Percentiles rank a stretch among this genome's conserved stretches.
Conservation (phyloP, 1,140 invertebrate genomes). For the Drosophila murphyi region DNA sequence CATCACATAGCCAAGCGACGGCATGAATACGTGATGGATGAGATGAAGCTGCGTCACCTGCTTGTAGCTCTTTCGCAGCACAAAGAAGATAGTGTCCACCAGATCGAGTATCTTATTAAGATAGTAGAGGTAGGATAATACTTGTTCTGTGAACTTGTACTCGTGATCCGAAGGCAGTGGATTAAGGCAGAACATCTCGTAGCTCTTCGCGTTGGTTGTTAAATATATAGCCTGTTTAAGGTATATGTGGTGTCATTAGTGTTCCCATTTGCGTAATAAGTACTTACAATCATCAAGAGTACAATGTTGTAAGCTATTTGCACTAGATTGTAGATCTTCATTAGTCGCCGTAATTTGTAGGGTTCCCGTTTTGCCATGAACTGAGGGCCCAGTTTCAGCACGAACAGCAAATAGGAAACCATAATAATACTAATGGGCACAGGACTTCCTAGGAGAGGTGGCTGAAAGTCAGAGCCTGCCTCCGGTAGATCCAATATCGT, state of each 20-base stretch:
- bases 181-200: conserved; percentile 34
- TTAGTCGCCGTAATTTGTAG: conserved; percentile 89
- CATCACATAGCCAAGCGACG: conserved; percentile 9
- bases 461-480: conserved; percentile 31
- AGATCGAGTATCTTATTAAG: conserved; percentile 62
- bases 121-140: conserved; percentile 33
- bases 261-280: no score
- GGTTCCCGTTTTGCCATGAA: conserved; percentile 93
- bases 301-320: conserved; percentile 85
- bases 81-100: conserved; percentile 61
- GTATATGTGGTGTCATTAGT: no score
- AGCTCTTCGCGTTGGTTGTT: background rate
- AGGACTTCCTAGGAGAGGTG: conserved; percentile 89
- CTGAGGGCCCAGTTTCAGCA: conserved; percentile 87
- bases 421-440: conserved; percentile 89
- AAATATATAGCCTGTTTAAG: no score
- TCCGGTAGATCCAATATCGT: conserved; percentile 17
- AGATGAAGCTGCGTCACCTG: conserved; percentile 60
- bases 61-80: conserved; percentile 59
- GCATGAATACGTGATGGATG: conserved; percentile 86
- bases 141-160: conserved; percentile 37
- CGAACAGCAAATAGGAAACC: conserved; percentile 89
- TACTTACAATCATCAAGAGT: conserved; percentile 37
- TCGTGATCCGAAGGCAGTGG: conserved; percentile 46
- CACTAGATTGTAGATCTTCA: conserved; percentile 92